Conservation (phyloP, 2,888 invertebrate species). For the Proisotoma minuta region DNA sequence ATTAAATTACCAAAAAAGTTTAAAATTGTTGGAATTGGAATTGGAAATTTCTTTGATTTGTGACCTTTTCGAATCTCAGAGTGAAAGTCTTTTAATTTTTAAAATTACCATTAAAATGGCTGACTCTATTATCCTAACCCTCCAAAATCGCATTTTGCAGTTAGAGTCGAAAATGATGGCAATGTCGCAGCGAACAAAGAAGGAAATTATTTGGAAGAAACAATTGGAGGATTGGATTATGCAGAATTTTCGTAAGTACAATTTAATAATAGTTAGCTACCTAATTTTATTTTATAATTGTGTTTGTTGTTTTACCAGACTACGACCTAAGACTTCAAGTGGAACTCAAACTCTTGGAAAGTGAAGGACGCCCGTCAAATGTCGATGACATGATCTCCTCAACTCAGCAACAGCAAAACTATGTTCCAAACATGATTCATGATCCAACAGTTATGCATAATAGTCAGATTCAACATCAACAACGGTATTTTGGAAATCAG, state of each 20-base stretch:
- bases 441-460: too few relatives aligned
- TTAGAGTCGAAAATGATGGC: neutral
- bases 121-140: neutral
- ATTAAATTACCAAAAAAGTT: too few relatives aligned
- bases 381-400: too few relatives aligned
- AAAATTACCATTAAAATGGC: too few relatives aligned
- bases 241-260: neutral
- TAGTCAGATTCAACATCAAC: too few relatives aligned
- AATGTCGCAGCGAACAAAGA: neutral
- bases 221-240: neutral
- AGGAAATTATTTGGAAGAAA: neutral
- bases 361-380: neutral
- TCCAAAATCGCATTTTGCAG: neutral
- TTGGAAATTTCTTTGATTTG: too few relatives aligned
- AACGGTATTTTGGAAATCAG: too few relatives aligned
- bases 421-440: too few relatives aligned
- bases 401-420: too few relatives aligned
- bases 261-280: neutral
- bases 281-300: neutral
- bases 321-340: constrained; percentile 3
- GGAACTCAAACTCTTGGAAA: neutral
- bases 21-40: too few relatives aligned
- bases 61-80: too few relatives aligned
- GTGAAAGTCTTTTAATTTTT: too few relatives aligned
- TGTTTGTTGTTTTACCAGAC: neutral